Conservation (phyloP, 1,140 invertebrate species). For the Drosophila kohkoa region DNA sequence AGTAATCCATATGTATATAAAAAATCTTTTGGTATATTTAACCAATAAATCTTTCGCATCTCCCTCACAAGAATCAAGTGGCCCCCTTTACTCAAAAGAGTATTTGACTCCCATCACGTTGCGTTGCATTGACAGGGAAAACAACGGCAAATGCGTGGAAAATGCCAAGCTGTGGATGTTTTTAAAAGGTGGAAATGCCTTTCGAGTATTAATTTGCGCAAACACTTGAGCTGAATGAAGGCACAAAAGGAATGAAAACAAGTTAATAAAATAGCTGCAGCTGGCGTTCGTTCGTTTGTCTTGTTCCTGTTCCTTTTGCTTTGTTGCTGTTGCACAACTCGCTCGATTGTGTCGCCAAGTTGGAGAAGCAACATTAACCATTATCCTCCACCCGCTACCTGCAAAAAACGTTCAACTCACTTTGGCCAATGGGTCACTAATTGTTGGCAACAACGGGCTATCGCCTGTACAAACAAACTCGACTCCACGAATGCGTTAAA, state of each 20-base stretch:
- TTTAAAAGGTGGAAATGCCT: conserved; percentile 68
- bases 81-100: background rate
- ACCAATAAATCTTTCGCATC: background rate
- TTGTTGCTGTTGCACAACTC: conserved; percentile 9
- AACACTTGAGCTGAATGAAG: conserved; percentile 57
- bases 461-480: conserved; percentile 65
- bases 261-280: conserved; percentile 72
- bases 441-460: conserved; percentile 66
- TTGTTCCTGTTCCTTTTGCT: conserved; percentile 8
- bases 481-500: conserved; percentile 53
- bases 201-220: conserved; percentile 78
- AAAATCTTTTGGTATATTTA: background rate
- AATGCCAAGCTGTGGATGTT: conserved; percentile 61
- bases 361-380: conserved; percentile 31
- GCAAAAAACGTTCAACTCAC: background rate
- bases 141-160: conserved; percentile 57
- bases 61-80: background rate
- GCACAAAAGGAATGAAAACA: conserved; percentile 49
- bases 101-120: conserved; percentile 47
- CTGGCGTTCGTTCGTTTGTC: conserved; percentile 2
- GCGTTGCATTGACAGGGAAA: conserved; percentile 43
- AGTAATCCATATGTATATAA: background rate
- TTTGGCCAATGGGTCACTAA: conserved; percentile 64
- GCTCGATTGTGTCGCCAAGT: conserved; percentile 2
- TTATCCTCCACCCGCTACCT: background rate